Evolutionary conservation across 2,888 invertebrate species (phyloP).

Genomic region (Leucophenga montana): DNA sequence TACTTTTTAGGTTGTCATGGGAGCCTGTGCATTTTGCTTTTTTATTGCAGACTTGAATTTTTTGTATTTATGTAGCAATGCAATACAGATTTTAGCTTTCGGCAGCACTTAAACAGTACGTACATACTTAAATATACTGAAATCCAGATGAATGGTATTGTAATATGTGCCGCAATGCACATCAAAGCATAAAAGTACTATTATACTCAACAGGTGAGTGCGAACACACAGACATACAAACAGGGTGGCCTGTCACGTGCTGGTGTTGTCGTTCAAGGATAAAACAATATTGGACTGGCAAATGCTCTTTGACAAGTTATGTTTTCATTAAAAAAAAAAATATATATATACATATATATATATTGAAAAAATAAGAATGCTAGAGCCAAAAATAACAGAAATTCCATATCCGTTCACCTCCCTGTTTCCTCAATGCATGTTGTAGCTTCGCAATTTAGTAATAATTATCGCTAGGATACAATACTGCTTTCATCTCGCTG

Average conservation of each 20-base stretch:
- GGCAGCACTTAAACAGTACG: not conserved
- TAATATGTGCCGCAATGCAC: not conserved
- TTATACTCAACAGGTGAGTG: constrained; percentile 10
- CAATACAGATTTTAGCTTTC: not conserved
- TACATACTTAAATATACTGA: not conserved
- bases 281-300: not conserved
- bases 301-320: constrained; percentile 40
- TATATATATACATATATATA: not conserved
- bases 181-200: constrained; percentile 15
- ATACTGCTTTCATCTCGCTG: not conserved
- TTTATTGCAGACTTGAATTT: not conserved
- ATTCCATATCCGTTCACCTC: constrained; percentile 45
- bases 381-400: constrained; percentile 42
- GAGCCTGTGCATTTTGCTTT: not conserved
- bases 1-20: not conserved
- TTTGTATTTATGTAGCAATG: not conserved
- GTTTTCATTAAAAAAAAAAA: constrained; percentile 37
- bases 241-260: constrained; percentile 44
- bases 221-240: constrained; percentile 16
- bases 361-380: constrained; percentile 1
- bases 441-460: constrained; percentile 20
- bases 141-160: not conserved
- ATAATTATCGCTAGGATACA: constrained; percentile 36
- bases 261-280: constrained; percentile 30
- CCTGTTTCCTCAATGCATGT: constrained; percentile 20